Evolutionary conservation across 2,113 vertebrate species (phyloP).

Genomic region (Labeo rohita): DNA sequence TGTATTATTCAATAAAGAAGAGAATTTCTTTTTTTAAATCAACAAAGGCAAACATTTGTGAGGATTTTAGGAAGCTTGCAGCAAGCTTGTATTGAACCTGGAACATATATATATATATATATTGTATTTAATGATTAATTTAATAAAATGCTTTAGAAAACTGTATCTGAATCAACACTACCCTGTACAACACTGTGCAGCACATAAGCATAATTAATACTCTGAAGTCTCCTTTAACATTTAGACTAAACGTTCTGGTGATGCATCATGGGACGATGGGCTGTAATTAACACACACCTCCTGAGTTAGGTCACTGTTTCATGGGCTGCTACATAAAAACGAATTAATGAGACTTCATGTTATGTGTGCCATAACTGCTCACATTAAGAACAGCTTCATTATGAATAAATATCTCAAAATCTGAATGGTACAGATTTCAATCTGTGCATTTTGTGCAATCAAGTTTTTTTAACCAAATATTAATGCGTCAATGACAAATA

Average conservation of each 20-base stretch:
- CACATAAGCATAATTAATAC: constrained; percentile 1
- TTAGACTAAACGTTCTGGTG: neutral
- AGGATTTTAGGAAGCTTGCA: neutral
- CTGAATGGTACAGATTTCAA: neutral
- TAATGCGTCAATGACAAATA: neutral
- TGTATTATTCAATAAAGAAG: neutral
- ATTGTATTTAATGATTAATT: neutral
- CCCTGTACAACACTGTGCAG: neutral
- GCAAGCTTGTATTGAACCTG: neutral
- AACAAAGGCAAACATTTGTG: neutral
- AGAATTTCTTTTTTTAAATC: neutral
- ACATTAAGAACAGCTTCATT: neutral
- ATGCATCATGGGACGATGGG: neutral
- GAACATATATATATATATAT: neutral
- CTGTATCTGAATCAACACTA: neutral
- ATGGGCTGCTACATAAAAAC: neutral
- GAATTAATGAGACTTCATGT: neutral
- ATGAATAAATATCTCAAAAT: constrained; percentile 1
- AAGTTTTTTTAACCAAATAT: neutral
- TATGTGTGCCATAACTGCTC: neutral
- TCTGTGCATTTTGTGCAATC: neutral
- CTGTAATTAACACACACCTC: constrained; percentile 59
- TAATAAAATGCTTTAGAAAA: neutral
- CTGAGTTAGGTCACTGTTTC: neutral
- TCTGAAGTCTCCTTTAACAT: neutral